A percentile compares a stretch with the other conserved stretches of the same genome.
These are phyloP conservation scores for Nemopilema nomurai DNA, from an alignment of 30 jellyfish, hydroid and myxozoan species.

Conservation along the genomic window DNA sequence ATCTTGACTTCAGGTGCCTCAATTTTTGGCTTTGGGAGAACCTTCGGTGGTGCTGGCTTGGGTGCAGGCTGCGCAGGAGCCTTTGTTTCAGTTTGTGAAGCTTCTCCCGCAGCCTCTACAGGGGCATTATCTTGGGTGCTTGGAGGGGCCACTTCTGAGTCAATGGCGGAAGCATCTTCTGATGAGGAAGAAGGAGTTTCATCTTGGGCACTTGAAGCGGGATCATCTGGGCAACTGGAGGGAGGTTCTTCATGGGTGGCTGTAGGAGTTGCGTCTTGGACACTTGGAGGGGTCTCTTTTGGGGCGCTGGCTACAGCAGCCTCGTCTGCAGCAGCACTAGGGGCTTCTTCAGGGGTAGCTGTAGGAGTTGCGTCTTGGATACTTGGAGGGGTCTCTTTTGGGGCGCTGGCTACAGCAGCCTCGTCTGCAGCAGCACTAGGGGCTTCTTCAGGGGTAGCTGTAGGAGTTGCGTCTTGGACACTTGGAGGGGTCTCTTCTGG, in stretches of 20 bases:
- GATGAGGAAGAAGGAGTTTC: neutral
- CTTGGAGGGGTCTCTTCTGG: neutral
- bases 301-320: too few species aligned
- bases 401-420: too few species aligned
- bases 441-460: constrained; percentile 3
- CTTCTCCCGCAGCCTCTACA: neutral
- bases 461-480: neutral
- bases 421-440: neutral
- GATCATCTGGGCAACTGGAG: neutral
- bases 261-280: neutral
- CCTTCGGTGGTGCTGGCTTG: neutral
- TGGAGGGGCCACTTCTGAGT: neutral
- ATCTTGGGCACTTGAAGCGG: neutral
- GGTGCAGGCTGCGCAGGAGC: neutral
- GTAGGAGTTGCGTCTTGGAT: neutral
- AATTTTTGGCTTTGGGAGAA: constrained; percentile 49
- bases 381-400: neutral
- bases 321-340: too few species aligned
- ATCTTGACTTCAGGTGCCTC: constrained; percentile 64
- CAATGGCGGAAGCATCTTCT: constrained; percentile 1
- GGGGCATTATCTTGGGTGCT: neutral
- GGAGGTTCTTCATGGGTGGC: neutral
- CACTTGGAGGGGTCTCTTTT: neutral
- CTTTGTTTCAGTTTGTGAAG: neutral
- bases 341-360: neutral